Base-by-base conservation (phyloP, 2,888 invertebrate species). In the Sinopyrophorus schimmeli region DNA sequence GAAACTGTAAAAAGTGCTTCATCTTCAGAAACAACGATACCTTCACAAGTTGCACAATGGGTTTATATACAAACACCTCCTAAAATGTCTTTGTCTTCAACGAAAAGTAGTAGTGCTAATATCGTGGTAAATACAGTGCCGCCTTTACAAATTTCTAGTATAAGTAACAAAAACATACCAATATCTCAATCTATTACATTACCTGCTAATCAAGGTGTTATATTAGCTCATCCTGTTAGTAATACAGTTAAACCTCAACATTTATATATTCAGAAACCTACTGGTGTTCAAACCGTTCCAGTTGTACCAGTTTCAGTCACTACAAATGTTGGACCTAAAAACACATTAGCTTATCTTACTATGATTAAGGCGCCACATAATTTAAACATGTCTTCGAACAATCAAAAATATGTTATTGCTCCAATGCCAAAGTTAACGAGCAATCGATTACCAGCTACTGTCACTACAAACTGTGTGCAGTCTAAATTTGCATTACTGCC, bases 391-490 rank as follows among this genome's bases (percentile, higher is more conserved):
- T 11, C 27, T 12, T 23, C 35, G 20, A 46, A 62, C 3, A 79
- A 76, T 60, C 79, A 79, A 61, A 82, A 82, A 65, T 68, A 81
- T 23, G 78, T 81, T 44, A 63, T 82, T 35, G 75, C 81, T 28
- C 80, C 82, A 0, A 79, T 81, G 76, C 79, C 80, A 1, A 81
- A 80, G 68, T 74, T 80, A 28, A 77, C 77, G 54, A 77, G 77
- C 23, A 77, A 78, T 1, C 77, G 80, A 51, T 75, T 78, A 46
- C 78, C 80, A 43, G 66, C 78, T 26, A 80, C 81, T 1, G 77
- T 78, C 7, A 77, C 79, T 1, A 78, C 80, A 1, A 81, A 80
- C 74, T 75, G 77, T 5, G 76, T 71, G 9, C 71, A 70, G 53
- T 57, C 72, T 12, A 72, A 72, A 63, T 62, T 73, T 30, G 64